phyloP scores from a whole-genome alignment of 2,888 invertebrate genomes.

The Rotaria socialis region DNA sequence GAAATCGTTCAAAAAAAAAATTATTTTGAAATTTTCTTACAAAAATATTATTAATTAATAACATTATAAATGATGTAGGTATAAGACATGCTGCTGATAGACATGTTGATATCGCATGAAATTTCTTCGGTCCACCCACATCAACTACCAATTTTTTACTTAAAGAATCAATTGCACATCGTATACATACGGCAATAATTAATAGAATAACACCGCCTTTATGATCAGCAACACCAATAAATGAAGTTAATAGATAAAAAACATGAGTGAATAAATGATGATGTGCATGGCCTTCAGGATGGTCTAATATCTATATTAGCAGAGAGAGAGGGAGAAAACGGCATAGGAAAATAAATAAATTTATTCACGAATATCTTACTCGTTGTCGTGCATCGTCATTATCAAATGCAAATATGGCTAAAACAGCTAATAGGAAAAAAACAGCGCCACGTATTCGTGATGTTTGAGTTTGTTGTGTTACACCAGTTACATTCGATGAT shows the following conservation, averaged over 20 bases:
- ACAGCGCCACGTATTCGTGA: constrained; percentile 32
- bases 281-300: constrained; percentile 39
- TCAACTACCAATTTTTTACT: constrained; percentile 36
- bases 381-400: constrained; percentile 38
- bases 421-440: constrained; percentile 31
- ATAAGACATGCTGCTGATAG: constrained; percentile 33
- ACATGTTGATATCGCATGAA: constrained; percentile 38
- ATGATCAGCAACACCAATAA: constrained; percentile 41
- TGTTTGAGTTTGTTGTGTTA: constrained; percentile 28
- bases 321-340: not conserved
- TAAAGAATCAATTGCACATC: constrained; percentile 34
- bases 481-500: not conserved
- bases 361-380: not conserved
- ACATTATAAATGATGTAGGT: constrained; percentile 35
- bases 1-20: not conserved
- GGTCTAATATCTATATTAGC: constrained; percentile 11
- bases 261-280: constrained; percentile 39
- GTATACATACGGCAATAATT: constrained; percentile 32
- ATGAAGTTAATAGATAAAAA: constrained; percentile 37
- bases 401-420: constrained; percentile 44
- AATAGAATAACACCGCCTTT: constrained; percentile 43
- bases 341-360: not conserved
- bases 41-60: constrained; percentile 33
- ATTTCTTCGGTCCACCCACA: constrained; percentile 39
- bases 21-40: not conserved